These are phyloP conservation scores for Phataginus tricuspis DNA, from an alignment of 2,797 vertebrate genomes.

Conservation along the genomic window DNA sequence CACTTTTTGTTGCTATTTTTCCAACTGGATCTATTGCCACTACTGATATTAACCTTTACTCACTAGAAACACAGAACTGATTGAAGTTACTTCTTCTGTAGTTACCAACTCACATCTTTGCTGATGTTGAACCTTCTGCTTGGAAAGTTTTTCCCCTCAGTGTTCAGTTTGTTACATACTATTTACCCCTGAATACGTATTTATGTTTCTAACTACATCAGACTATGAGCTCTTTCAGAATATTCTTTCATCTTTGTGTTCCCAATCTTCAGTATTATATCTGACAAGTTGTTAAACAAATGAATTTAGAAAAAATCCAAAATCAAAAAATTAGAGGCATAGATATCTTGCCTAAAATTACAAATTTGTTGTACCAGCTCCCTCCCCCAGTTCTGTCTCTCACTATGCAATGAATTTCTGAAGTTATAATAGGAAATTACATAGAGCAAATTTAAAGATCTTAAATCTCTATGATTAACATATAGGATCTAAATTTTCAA, in stretches of 20 bases:
- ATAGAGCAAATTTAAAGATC: conserved; percentile 20
- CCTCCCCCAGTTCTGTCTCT: background rate
- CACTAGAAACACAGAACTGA: background rate
- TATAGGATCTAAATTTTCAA: conserved; percentile 60
- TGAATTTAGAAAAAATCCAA: conserved; percentile 14
- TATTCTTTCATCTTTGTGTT: background rate
- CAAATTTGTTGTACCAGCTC: background rate
- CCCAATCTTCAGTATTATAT: background rate
- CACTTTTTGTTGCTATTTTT: background rate
- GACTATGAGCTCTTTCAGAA: background rate
- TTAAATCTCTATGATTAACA: conserved; percentile 76
- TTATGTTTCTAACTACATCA: background rate
- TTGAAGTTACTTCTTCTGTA: background rate
- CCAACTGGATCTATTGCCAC: background rate
- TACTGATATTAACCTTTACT: background rate
- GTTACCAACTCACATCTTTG: background rate
- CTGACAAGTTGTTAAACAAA: background rate
- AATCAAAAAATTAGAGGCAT: conserved; percentile 31
- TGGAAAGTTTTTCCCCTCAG: background rate
- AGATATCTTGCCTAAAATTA: background rate
- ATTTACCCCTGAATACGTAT: background rate
- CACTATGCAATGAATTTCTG: background rate
- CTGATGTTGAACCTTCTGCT: background rate
- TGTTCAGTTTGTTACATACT: background rate
- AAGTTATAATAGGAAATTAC: conserved; percentile 2